Percentiles rank a stretch among this genome's conserved stretches.
Evolutionary conservation across 1,140 invertebrate genomes (phyloP).

Genomic region (Nasonia longicornis): DNA sequence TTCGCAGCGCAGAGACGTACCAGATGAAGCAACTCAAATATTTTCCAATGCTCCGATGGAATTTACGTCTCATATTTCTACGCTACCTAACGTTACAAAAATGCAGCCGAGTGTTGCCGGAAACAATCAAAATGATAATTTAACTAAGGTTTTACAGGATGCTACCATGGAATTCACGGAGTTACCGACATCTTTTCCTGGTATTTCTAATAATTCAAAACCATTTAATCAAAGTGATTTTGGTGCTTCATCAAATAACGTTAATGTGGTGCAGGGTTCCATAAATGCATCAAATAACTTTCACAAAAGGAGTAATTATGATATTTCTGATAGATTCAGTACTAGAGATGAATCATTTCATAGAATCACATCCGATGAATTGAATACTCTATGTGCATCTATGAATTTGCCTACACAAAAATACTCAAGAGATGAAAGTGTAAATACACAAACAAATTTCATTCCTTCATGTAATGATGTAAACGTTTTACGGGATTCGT

Average conservation of each 20-base stretch:
- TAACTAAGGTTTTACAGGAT: slow-evolving; percentile 18
- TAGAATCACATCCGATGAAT: slow-evolving; percentile 44
- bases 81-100: neutral
- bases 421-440: slow-evolving; percentile 1
- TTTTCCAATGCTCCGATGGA: neutral
- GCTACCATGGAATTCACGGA: slow-evolving; percentile 9
- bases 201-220: neutral
- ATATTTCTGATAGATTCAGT: slow-evolving; percentile 29
- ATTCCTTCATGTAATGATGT: slow-evolving; percentile 25
- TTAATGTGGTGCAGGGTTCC: slow-evolving; percentile 4
- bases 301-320: slow-evolving; percentile 28
- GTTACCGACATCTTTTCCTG: neutral
- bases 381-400: slow-evolving; percentile 45
- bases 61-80: neutral
- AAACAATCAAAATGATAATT: slow-evolving; percentile 11
- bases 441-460: neutral
- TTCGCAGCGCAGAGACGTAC: neutral
- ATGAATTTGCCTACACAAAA: slow-evolving; percentile 44
- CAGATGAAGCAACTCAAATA: neutral
- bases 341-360: slow-evolving; percentile 26
- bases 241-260: slow-evolving; percentile 20
- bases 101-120: neutral
- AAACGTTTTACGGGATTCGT: slow-evolving; percentile 32
- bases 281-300: slow-evolving; percentile 19
- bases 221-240: slow-evolving; percentile 5